Base-by-base conservation (phyloP, 1,140 invertebrate species). In the Venturia canescens region DNA sequence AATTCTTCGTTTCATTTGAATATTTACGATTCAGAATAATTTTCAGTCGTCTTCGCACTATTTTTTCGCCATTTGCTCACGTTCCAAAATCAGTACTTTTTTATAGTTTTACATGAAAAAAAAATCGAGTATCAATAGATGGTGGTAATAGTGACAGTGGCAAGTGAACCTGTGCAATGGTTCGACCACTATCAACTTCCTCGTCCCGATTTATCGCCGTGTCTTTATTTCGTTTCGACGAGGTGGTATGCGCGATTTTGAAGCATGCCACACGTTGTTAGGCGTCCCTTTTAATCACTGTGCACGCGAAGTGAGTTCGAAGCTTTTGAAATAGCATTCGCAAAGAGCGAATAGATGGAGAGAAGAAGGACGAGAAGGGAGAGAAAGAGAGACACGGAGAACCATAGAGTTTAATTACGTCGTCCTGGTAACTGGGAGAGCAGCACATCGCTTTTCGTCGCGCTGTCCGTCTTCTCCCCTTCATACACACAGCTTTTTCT, bases 281-380 rank as follows among this genome's bases (percentile, higher is more conserved):
- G 11, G 9, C 44, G 44, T 60, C 48, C 34, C 72, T 76, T 29
- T 76, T 60, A 34, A 76, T 76, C 53, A 76, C 27, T 29, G 72
- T 26, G 72, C 72, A 31, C 48, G 50, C 50, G 50, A 60, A 60
- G 50, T 23, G 44, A 74, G 71, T 76, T 60, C 50, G 72, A 76
- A 60, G 72, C 72, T 76, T 76, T 76, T 76, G 72, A 57, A 76
- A 76, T 76, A 76, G 38, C 72, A 76, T 76, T 76, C 50, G 72
- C 29, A 2, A 63, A 27, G 60, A 34, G 29, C 27, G 66, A 34
- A 66, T 23, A 27, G 23, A n/a, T n/a, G 44, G 70, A 72, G 38
- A 21, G 31, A 26, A 11, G 13, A 11, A 44, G 38, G 31, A 26
- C 7, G 13, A 11, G 13, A 11, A 44, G 38, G 13, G 38, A 44